Evolutionary conservation across 2,797 vertebrate species (phyloP), one percentile per base, ranked within the genome.

Genomic region (Smutsia temminckii): DNA sequence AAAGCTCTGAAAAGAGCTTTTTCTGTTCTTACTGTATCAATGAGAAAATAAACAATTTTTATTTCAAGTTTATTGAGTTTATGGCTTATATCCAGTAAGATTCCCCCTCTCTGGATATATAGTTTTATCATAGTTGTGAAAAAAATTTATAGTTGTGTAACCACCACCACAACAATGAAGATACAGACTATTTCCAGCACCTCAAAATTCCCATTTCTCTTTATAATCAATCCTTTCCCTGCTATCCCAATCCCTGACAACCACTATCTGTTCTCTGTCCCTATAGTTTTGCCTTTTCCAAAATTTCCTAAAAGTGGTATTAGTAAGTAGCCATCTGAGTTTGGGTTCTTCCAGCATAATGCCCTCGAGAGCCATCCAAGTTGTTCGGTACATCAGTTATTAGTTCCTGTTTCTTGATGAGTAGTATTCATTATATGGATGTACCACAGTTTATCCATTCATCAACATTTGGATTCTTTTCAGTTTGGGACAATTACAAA

Each of bases 41-140:
- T 89, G 81, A 57, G 2, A 71, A 59, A 83, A 78, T 69, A 49
- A 64, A 55, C 20, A 42, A 37, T 84, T 71, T 49, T 77, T 89
- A 53, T 12, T 46, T 80, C 40, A 64, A 20, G 20, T 75, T 55
- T 92, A 53, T 57, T 57, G 53, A 57, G 40, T 75, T 88, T 64
- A 8, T 89, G 10, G 46, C 49, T 85, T 80, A 7, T 13, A 59
- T 40, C 21, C 20, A 59, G 46, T 64, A 63, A 75, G 66, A n/a
- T 74, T 64, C 25, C 40, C n/a, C 13, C 42, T 63, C 80, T 68
- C 79, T 23, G 55, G 21, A 16, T 34, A 34, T 51, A 61, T 8
- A 74, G 71, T 72, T 90, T 84, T 88, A 34, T 81, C 79, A 34
- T 63, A 37, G 59, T 90, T 90, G 37, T 87, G 46, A 87, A 32